These are phyloP conservation scores for Alca torda DNA, from an alignment of 2,797 vertebrate species.

Conservation along the genomic window DNA sequence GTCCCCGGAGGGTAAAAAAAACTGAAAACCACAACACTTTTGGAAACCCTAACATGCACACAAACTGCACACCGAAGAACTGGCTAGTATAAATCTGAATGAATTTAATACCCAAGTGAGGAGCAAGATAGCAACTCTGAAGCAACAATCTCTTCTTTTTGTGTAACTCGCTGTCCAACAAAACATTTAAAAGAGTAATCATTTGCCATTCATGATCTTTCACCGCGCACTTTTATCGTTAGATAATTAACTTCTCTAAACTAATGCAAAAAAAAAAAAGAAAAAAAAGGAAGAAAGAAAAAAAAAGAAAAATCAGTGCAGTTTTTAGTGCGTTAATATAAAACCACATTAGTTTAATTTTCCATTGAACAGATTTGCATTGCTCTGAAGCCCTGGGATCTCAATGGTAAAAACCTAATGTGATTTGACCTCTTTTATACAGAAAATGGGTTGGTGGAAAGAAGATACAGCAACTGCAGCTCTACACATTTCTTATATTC, in stretches of 20 bases:
- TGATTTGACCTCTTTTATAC: constrained; percentile 13
- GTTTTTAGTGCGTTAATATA: neutral
- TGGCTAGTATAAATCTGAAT: constrained; percentile 9
- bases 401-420: neutral
- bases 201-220: constrained; percentile 20
- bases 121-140: neutral
- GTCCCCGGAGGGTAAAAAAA: constrained; percentile 1
- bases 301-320: neutral
- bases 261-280: neutral
- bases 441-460: constrained; percentile 1
- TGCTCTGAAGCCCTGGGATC: neutral
- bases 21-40: neutral
- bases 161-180: neutral
- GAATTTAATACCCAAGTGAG: neutral
- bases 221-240: neutral
- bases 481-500: neutral
- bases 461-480: neutral
- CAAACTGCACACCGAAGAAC: constrained; percentile 3
- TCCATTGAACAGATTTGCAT: neutral
- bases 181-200: constrained; percentile 23
- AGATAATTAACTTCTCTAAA: neutral
- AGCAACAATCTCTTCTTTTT: neutral
- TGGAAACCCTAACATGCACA: constrained; percentile 33
- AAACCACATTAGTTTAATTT: neutral
- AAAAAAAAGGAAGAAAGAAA: neutral